Evolutionary conservation across 2,888 invertebrate genomes (phyloP), one percentile per base, ranked within the genome.

Genomic region (Cryptus armator): DNA sequence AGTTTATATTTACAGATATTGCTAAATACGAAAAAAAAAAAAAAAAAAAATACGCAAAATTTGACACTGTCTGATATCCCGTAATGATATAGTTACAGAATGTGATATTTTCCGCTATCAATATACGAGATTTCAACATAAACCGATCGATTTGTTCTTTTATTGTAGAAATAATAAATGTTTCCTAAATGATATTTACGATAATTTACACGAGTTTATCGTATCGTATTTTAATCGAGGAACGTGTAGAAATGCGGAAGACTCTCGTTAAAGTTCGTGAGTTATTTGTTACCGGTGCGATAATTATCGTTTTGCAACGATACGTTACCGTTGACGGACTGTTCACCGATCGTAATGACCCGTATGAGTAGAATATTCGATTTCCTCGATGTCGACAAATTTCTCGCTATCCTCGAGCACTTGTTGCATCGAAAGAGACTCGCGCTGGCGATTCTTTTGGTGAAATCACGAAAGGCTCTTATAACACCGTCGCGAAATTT

Each of bases 401-500:
- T 84, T 66, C 68, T 84, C n/a, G 87, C 71, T 32, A 88, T 87
- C 51, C 89, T 90, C 4, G 77, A 84, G 76, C 89, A 89, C 16
- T 78, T 84, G 37, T 86, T 80, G 62, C 86, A 90, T n/a, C 81
- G 86, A 1, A 85, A 80, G 43, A 87, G 66, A 44, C 79, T 81
- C 19, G 74, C 85, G 14, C 84, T 59, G n/a, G 72, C 89, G 12
- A 88, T 37, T 24, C 77, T 81, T 19, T 77, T 85, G 43, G 86
- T 90, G 59, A 81, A 87, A 66, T 83, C 86, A 16, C 81, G 88
- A 46, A 90, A 83, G 24, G 88, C 87, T 16, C 83, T 82, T 77
- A 89, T 85, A 0, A 91, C 91, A 64, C 89, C 87, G 32, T 84
- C 88, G 37, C 93, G 88, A 82, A 94, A 94, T 79, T 92, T 93